phyloP scores from a whole-genome alignment of 1,140 invertebrate genomes.

The Ceratina japonica region DNA sequence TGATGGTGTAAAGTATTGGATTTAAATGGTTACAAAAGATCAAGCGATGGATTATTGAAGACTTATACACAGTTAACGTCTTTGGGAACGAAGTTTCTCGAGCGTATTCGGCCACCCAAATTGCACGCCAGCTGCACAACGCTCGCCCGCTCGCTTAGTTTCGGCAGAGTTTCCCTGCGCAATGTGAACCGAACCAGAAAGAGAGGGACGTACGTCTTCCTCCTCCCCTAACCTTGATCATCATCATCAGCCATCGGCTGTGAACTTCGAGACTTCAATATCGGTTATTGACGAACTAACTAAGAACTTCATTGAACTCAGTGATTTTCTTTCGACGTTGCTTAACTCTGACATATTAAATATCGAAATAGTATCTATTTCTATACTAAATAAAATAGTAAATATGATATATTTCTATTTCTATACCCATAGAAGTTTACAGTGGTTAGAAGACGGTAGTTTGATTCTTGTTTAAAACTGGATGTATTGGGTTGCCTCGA shows the following conservation, averaged over 20 bases:
- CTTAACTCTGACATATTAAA: background rate
- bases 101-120: conserved; percentile 43
- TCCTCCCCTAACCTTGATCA: background rate
- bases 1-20: too few relatives aligned
- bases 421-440: too few relatives aligned
- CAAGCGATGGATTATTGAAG: background rate
- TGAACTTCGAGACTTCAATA: conserved; percentile 32
- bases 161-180: conserved; percentile 14
- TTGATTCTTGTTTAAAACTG: too few relatives aligned
- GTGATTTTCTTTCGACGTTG: background rate
- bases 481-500: too few relatives aligned
- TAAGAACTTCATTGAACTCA: background rate
- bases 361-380: too few relatives aligned
- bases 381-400: too few relatives aligned
- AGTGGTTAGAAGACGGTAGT: too few relatives aligned
- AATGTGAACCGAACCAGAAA: conserved; percentile 30
- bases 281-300: conserved; percentile 70
- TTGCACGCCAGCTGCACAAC: conserved; percentile 39
- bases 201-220: background rate
- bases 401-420: too few relatives aligned
- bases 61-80: background rate
- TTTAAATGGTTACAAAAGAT: background rate
- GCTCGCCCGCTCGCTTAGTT: conserved; percentile 49
- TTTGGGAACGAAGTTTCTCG: conserved; percentile 15
- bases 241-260: conserved; percentile 25